Conservation (phyloP, 1,140 invertebrate species). For the Ridgeia piscesae region DNA sequence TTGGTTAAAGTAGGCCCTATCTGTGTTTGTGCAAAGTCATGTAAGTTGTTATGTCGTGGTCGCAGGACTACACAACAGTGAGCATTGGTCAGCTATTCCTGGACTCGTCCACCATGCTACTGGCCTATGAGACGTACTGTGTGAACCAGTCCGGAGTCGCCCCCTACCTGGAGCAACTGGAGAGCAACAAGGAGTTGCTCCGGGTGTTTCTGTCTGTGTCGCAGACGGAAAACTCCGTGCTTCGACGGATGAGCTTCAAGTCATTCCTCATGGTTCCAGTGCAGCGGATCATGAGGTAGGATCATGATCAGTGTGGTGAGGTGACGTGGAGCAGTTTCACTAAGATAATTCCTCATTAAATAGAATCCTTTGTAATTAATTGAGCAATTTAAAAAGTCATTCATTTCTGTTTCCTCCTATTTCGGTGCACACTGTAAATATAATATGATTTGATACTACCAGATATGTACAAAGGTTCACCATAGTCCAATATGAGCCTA, state of each 20-base stretch:
- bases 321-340: too few relatives aligned
- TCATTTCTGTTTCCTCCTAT: too few relatives aligned
- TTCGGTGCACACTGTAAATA: too few relatives aligned
- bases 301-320: neutral
- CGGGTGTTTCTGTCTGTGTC: conserved; percentile 92
- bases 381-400: too few relatives aligned
- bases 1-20: too few relatives aligned
- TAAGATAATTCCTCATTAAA: too few relatives aligned
- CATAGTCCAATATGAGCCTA: too few relatives aligned
- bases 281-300: conserved; percentile 64
- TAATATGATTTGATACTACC: too few relatives aligned
- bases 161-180: conserved; percentile 81
- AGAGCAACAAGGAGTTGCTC: conserved; percentile 92
- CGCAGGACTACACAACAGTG: conserved; percentile 77
- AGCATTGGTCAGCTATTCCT: conserved; percentile 89
- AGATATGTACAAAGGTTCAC: too few relatives aligned
- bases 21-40: too few relatives aligned
- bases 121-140: conserved; percentile 93
- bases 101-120: conserved; percentile 88
- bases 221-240: conserved; percentile 91
- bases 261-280: conserved; percentile 87
- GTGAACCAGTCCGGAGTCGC: conserved; percentile 83
- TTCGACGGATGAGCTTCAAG: conserved; percentile 92
- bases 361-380: too few relatives aligned
- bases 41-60: too few relatives aligned